Evolutionary conservation across 1,140 invertebrate species (phyloP).

Genomic region (Lordiphosa mommai): DNA sequence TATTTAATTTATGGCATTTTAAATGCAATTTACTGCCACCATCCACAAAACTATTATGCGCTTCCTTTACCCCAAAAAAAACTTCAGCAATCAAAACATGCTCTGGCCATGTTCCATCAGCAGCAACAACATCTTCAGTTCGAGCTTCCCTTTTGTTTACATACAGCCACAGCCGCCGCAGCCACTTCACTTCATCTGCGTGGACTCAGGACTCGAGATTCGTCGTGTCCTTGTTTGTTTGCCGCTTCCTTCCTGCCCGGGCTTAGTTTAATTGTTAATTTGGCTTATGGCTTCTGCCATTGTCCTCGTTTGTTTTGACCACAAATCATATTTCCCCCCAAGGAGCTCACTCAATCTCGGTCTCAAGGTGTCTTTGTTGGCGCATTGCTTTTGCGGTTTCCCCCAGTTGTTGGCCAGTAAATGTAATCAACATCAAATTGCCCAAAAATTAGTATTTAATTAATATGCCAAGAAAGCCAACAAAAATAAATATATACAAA

Average conservation of each 20-base stretch:
- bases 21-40: slow-evolving; percentile 62
- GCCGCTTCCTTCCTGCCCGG: slow-evolving; percentile 1
- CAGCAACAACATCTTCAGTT: background rate
- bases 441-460: slow-evolving; percentile 66
- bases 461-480: no score
- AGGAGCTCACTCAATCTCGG: slow-evolving; percentile 11
- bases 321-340: slow-evolving; percentile 55
- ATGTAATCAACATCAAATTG: slow-evolving; percentile 60
- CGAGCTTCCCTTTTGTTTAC: background rate
- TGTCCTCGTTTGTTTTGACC: slow-evolving; percentile 35
- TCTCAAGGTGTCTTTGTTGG: slow-evolving; percentile 23
- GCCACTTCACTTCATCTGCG: slow-evolving; percentile 14
- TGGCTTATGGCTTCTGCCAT: slow-evolving; percentile 60
- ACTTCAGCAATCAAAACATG: slow-evolving; percentile 38
- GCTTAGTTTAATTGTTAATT: slow-evolving; percentile 69
- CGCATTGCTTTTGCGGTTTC: slow-evolving; percentile 50
- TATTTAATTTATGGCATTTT: slow-evolving; percentile 68
- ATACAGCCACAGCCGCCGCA: background rate
- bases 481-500: no score
- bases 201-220: no score
- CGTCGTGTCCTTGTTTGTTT: slow-evolving; percentile 21
- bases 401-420: slow-evolving; percentile 8
- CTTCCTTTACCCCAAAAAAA: slow-evolving; percentile 26
- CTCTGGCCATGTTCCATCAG: slow-evolving; percentile 6
- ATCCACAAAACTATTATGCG: slow-evolving; percentile 18